These are phyloP conservation scores for Aethes cnicana DNA, from an alignment of 2,888 invertebrate species.

Conservation along the genomic window DNA sequence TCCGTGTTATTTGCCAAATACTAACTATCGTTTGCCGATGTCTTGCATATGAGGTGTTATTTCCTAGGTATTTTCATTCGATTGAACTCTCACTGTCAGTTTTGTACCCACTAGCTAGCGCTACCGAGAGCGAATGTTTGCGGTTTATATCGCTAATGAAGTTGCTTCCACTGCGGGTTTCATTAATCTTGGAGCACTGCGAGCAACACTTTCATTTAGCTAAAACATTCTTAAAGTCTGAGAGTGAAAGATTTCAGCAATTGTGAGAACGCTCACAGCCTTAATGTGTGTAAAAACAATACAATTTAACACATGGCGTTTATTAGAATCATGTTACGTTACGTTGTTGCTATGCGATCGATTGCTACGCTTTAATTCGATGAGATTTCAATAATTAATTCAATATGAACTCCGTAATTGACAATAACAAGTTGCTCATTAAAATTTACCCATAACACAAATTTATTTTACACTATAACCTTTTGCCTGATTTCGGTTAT, in stretches of 20 bases:
- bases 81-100: constrained; percentile 5
- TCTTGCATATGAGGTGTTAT: too few relatives aligned
- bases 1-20: too few relatives aligned
- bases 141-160: constrained; percentile 54
- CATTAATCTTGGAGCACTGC: constrained; percentile 58
- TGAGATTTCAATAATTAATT: too few relatives aligned
- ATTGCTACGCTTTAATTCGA: too few relatives aligned
- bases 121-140: constrained; percentile 30
- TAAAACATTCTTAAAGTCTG: constrained; percentile 28
- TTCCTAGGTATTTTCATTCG: too few relatives aligned
- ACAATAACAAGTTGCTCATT: too few relatives aligned
- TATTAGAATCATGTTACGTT: background rate
- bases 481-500: too few relatives aligned
- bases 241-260: constrained; percentile 24
- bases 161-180: constrained; percentile 49
- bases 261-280: constrained; percentile 23
- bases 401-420: too few relatives aligned
- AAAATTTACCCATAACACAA: too few relatives aligned
- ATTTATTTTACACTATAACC: too few relatives aligned
- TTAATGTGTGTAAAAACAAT: constrained; percentile 15
- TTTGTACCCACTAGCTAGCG: background rate
- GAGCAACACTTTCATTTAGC: constrained; percentile 30
- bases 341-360: too few relatives aligned
- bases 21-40: too few relatives aligned
- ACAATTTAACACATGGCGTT: constrained; percentile 8